Conservation (phyloP, 2,797 vertebrate species). For the Heterohyrax brucei region DNA sequence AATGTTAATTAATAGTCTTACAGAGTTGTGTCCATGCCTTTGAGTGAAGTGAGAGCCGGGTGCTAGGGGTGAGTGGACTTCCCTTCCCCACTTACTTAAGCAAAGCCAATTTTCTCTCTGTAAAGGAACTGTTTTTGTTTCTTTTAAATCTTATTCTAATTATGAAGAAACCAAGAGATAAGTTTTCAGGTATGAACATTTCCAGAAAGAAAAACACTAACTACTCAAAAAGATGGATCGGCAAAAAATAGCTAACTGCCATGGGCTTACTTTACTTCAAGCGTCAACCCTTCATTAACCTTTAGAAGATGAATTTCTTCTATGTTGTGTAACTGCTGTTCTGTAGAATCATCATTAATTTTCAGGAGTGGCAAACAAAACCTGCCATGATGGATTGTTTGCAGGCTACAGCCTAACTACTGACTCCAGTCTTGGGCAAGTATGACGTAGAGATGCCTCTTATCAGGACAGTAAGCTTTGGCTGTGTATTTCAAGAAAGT, state of each 20-base stretch:
- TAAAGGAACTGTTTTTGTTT: not conserved
- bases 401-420: constrained; percentile 86
- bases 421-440: constrained; percentile 80
- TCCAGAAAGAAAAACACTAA: constrained; percentile 63
- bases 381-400: constrained; percentile 84
- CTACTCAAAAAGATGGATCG: constrained; percentile 81
- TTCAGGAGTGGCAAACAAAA: constrained; percentile 86
- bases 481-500: constrained; percentile 73
- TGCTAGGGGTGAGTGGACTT: not conserved
- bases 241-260: constrained; percentile 84
- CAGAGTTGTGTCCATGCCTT: not conserved
- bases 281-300: constrained; percentile 84
- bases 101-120: constrained; percentile 9
- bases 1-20: not conserved
- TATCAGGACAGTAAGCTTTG: constrained; percentile 67
- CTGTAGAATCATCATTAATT: constrained; percentile 89
- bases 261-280: constrained; percentile 87
- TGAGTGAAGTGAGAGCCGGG: not conserved
- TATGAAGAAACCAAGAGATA: constrained; percentile 27
- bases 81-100: not conserved
- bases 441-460: constrained; percentile 77
- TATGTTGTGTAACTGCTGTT: constrained; percentile 81
- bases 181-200: constrained; percentile 13
- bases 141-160: constrained; percentile 32
- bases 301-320: constrained; percentile 90